Conservation (phyloP, 2,113 vertebrate species). For the Tenrec ecaudatus region DNA sequence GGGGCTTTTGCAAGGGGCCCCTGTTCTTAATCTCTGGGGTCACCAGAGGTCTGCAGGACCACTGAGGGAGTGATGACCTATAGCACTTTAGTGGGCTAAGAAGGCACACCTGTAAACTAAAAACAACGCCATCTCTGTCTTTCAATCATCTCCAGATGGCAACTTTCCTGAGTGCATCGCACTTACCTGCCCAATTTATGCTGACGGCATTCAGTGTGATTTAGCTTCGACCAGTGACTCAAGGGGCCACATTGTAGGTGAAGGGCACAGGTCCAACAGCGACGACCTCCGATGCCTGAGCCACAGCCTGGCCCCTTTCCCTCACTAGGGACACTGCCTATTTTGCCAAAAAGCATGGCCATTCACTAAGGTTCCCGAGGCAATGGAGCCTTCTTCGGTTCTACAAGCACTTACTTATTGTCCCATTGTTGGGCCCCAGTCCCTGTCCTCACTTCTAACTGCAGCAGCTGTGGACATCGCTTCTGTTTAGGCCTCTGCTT, state of each 20-base stretch:
- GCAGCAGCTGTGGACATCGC: accelerated
- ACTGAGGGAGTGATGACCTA: not conserved
- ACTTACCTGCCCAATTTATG: not conserved
- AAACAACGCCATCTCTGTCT: not conserved
- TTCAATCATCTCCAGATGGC: not conserved
- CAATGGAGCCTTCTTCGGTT: not conserved
- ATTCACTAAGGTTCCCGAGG: not conserved
- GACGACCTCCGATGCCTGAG: not conserved
- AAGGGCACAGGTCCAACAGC: not conserved
- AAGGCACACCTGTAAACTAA: not conserved
- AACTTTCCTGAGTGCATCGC: not conserved
- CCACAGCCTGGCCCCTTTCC: not conserved
- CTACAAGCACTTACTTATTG: not conserved
- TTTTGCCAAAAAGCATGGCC: not conserved
- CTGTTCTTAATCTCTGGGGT: too few relatives aligned
- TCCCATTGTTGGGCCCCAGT: not conserved
- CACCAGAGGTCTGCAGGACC: not conserved
- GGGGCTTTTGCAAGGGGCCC: not conserved
- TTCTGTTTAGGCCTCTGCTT: not conserved
- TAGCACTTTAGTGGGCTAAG: not conserved
- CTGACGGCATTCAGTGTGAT: not conserved
- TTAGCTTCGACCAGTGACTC: not conserved
- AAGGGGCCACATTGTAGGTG: not conserved
- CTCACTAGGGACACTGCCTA: not conserved
- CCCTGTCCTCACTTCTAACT: not conserved